Conservation (phyloP, 2,113 vertebrate species). For the Uria lomvia region DNA sequence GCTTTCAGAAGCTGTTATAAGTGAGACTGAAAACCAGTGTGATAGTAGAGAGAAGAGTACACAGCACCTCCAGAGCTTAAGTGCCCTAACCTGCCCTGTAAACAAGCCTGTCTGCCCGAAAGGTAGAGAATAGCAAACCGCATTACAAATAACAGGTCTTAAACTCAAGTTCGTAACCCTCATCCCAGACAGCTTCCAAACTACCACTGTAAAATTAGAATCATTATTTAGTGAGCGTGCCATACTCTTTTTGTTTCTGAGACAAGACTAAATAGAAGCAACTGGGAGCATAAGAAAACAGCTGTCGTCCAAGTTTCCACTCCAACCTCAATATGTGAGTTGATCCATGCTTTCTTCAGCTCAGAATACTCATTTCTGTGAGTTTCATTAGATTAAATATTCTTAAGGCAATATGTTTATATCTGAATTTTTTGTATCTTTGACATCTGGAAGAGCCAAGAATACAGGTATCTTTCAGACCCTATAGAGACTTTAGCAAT, state of each 20-base stretch:
- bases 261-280: neutral
- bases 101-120: neutral
- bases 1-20: neutral
- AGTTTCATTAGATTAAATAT: neutral
- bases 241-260: neutral
- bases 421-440: neutral
- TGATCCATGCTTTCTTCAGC: neutral
- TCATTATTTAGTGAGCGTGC: neutral
- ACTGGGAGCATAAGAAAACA: neutral
- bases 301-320: neutral
- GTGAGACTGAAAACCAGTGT: neutral
- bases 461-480: neutral
- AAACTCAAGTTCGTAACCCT: neutral
- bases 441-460: neutral
- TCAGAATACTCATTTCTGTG: neutral
- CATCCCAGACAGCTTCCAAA: neutral
- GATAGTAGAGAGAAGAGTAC: neutral
- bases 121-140: neutral
- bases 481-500: neutral
- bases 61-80: neutral
- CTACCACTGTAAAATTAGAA: neutral
- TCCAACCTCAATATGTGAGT: accelerated
- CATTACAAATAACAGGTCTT: neutral
- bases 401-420: neutral
- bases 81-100: neutral